Percentiles rank a stretch among this genome's conserved stretches.
Evolutionary conservation across 2,113 vertebrate genomes (phyloP).

Genomic region (Catharus fuscescens): DNA sequence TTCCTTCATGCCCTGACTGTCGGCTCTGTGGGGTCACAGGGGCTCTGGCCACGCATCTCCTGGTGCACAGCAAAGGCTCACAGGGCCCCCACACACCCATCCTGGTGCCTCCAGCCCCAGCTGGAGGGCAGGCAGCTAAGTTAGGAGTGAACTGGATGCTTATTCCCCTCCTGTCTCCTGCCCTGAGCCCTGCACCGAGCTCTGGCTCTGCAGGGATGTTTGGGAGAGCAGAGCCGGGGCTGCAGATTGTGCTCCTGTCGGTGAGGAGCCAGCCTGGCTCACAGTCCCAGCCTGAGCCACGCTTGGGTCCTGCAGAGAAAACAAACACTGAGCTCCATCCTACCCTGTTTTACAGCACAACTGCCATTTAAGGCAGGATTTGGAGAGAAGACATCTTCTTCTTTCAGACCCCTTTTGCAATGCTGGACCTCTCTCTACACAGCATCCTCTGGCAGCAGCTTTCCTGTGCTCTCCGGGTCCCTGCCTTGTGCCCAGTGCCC

Average conservation of each 20-base stretch:
- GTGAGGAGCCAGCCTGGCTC: not conserved
- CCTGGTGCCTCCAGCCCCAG: not conserved
- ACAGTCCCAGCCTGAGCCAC: not conserved
- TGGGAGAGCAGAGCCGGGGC: not conserved
- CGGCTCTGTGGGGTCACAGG: not conserved
- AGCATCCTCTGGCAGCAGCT: not conserved
- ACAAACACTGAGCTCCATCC: not conserved
- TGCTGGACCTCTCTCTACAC: rapidly evolving
- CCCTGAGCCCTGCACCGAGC: not conserved
- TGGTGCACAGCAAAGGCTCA: not conserved
- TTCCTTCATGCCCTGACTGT: not conserved
- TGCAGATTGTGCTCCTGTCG: not conserved
- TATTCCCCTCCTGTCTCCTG: not conserved
- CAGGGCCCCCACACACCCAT: not conserved
- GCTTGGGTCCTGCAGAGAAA: not conserved
- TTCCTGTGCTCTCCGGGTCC: rapidly evolving
- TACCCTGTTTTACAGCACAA: not conserved
- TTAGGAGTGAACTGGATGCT: not conserved
- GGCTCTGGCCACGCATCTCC: not conserved
- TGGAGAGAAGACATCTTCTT: not conserved
- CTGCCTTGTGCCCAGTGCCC: not conserved
- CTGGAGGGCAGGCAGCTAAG: not conserved
- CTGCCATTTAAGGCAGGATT: slow-evolving; percentile 43
- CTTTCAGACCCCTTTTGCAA: not conserved
- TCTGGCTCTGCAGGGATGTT: not conserved